Evolutionary conservation across 2,113 vertebrate species (phyloP), one percentile per base, ranked within the genome.

Genomic region (Spilogale gracilis): DNA sequence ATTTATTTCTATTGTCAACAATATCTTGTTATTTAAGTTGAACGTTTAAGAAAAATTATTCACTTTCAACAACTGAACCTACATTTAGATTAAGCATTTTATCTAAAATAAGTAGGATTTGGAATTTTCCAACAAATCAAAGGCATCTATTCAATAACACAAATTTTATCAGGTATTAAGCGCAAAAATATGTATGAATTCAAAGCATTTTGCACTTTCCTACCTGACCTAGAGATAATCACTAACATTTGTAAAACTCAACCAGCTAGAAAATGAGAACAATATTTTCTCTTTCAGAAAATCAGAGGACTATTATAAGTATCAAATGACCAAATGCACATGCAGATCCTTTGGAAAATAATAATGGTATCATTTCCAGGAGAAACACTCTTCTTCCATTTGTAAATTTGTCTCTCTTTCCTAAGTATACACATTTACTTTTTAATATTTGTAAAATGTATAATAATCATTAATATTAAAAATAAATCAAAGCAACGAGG

Each of bases 331-430:
- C 48, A 83, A 88, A 79, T 52, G 9, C 20, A 88, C 25, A 17
- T 45, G 16, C 16, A 93, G 85, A 88, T 16, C 21, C 30, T 63
- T 61, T 58, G n/a, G 61, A 65, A 91, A 88, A 85, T 16, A 79
- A 30, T 79, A 71, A 12, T 85, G 32, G 16, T 92, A 60, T n/a
- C 11, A 67, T 91, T 94, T 91, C 20, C 58, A 85, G 94, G 94
- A 18, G 5, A 48, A 60, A 74, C 2, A 17, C 38, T 94, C 23
- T 65, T 86, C 20, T 50, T 56, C 4, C 18, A 7, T 58, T 45
- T 52, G 45, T 54, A 63, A 61, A 48, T 83, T 3, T 54, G 18
- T 61, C 14, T 71, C 0, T n/a, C 48, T 83, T 92, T 73, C 2
- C 7, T 32, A 92, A 89, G 38, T 85, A 79, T 20, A 20, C 7